These are phyloP conservation scores for Spilarctia lutea DNA, from an alignment of 2,888 invertebrate genomes.

Conservation along the genomic window DNA sequence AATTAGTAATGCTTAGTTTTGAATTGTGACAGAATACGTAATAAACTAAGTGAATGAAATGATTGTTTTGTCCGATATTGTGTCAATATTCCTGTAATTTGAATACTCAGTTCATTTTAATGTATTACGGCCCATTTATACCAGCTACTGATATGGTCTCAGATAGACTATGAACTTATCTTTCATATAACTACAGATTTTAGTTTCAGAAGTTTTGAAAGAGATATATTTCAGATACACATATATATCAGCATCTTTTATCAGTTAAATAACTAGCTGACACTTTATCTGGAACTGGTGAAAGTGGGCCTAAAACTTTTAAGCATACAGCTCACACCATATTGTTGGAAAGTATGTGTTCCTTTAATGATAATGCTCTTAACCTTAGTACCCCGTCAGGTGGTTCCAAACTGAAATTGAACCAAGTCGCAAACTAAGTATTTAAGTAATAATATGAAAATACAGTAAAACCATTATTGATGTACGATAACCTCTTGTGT, in stretches of 20 bases:
- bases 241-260: too few species aligned
- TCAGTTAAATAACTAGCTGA: too few species aligned
- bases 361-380: background rate
- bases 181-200: too few species aligned
- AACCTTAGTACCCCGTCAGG: background rate
- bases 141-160: too few species aligned
- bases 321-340: conserved; percentile 20
- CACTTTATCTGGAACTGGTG: too few species aligned
- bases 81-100: conserved; percentile 22
- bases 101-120: conserved; percentile 46
- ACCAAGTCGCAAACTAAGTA: background rate
- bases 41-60: conserved; percentile 7
- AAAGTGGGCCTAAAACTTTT: too few species aligned
- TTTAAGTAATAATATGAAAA: too few species aligned
- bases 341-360: conserved; percentile 16
- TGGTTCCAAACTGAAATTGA: background rate
- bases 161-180: too few species aligned
- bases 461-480: background rate
- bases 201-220: too few species aligned
- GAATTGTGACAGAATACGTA: conserved; percentile 9
- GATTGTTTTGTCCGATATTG: conserved; percentile 7
- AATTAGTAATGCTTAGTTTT: conserved; percentile 15
- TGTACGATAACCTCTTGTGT: background rate
- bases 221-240: too few species aligned
- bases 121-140: conserved; percentile 24